Conservation (phyloP, 2,888 invertebrate genomes). For the Agonopterix heracliana region DNA sequence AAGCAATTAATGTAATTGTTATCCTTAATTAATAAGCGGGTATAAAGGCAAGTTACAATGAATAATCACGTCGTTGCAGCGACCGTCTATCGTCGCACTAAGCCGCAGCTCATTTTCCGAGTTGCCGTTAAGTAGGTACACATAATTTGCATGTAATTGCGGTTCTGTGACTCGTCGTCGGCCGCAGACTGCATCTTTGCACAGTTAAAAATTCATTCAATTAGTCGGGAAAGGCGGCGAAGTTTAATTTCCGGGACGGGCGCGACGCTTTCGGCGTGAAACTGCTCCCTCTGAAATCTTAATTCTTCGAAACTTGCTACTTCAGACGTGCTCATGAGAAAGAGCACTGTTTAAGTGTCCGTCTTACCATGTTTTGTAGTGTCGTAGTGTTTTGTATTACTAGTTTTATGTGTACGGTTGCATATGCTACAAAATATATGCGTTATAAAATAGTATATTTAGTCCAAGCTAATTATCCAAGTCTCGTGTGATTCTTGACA, state of each 20-base stretch:
- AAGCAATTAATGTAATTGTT: constrained; percentile 42
- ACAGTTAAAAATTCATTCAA: constrained; percentile 71
- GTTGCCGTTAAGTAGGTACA: constrained; percentile 57
- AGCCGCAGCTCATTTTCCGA: constrained; percentile 40
- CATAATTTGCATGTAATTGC: constrained; percentile 73
- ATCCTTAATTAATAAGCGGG: constrained; percentile 43
- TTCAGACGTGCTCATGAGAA: constrained; percentile 21
- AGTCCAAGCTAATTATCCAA: too few relatives aligned
- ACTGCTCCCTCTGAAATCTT: constrained; percentile 53
- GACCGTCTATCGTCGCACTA: constrained; percentile 24
- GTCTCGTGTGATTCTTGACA: too few relatives aligned
- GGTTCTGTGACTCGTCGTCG: constrained; percentile 52
- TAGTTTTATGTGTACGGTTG: neutral
- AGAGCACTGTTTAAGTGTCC: constrained; percentile 7
- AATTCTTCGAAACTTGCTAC: constrained; percentile 45
- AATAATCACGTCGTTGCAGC: constrained; percentile 36
- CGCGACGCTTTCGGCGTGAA: constrained; percentile 45
- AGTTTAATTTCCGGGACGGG: constrained; percentile 61
- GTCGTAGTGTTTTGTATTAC: constrained; percentile 1
- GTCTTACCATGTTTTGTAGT: constrained; percentile 6
- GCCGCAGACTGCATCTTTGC: constrained; percentile 64
- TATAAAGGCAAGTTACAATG: constrained; percentile 49
- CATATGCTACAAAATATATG: too few relatives aligned
- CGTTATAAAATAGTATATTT: too few relatives aligned
- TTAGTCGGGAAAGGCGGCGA: constrained; percentile 59